Evolutionary conservation across 2,113 vertebrate species (phyloP).

Genomic region (Atrichornis clamosus): DNA sequence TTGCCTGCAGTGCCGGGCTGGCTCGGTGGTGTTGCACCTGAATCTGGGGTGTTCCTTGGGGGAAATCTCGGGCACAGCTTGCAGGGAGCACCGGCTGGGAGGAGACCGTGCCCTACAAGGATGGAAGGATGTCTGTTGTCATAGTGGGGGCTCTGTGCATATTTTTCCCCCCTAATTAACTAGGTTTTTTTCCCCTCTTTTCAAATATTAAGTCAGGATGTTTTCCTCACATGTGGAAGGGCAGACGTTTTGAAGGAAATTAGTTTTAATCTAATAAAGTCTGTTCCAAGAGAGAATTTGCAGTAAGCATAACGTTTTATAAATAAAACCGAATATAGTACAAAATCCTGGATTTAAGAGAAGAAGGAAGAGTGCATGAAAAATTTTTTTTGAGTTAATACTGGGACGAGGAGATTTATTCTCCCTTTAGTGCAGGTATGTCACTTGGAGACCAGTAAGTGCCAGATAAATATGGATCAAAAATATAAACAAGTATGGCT

Average conservation of each 20-base stretch:
- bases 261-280: constrained; percentile 63
- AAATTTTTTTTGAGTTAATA: neutral
- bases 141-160: neutral
- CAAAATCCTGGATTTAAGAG: neutral
- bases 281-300: constrained; percentile 50
- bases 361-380: neutral
- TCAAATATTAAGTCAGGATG: constrained; percentile 61
- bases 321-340: constrained; percentile 16
- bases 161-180: neutral
- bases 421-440: accelerated
- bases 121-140: neutral
- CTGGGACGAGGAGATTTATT: neutral
- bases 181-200: neutral
- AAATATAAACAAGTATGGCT: neutral
- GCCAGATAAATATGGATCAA: neutral
- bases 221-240: constrained; percentile 51
- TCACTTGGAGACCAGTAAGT: neutral
- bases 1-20: accelerated
- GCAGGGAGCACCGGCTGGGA: accelerated
- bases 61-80: neutral
- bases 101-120: accelerated
- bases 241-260: constrained; percentile 52
- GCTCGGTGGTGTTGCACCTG: accelerated
- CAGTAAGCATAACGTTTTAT: constrained; percentile 39
- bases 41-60: accelerated